These are phyloP conservation scores for Entomyzon cyanotis DNA, from an alignment of 2,113 vertebrate genomes.

Conservation along the genomic window DNA sequence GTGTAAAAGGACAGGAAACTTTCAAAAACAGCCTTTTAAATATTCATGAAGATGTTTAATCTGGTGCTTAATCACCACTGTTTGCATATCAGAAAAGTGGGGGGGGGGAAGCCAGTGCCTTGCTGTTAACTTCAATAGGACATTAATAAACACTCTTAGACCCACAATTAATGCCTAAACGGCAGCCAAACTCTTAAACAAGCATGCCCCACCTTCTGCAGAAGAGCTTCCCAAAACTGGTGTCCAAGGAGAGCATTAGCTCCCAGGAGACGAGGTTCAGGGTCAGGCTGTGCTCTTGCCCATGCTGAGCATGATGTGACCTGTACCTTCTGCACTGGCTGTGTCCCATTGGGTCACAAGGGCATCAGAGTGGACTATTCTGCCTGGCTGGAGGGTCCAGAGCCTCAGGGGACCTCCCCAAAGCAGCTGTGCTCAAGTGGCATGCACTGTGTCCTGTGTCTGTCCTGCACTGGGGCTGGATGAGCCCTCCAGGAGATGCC, in stretches of 20 bases:
- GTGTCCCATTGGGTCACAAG: rapidly evolving
- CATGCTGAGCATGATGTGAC: rapidly evolving
- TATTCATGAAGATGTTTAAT: constrained; percentile 93
- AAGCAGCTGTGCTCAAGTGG: neutral
- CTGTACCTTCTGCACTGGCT: rapidly evolving
- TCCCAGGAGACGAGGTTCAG: neutral
- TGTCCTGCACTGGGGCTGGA: neutral
- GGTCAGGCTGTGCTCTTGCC: neutral
- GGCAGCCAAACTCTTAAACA: constrained; percentile 2
- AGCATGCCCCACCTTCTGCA: neutral
- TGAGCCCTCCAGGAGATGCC: neutral
- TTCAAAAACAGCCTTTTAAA: constrained; percentile 87
- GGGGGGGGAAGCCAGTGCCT: constrained; percentile 67
- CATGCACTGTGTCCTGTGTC: rapidly evolving
- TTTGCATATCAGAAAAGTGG: constrained; percentile 77
- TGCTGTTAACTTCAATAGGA: constrained; percentile 68
- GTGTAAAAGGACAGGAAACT: constrained; percentile 92
- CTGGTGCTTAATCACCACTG: constrained; percentile 91
- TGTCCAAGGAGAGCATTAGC: neutral
- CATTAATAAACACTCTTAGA: constrained; percentile 76
- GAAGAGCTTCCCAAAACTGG: neutral
- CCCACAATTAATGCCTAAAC: constrained; percentile 50
- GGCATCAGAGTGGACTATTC: neutral
- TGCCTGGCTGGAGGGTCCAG: neutral
- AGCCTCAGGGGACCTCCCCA: rapidly evolving